Percentiles rank a stretch among this genome's conserved stretches.
These are phyloP conservation scores for Rhingia campestris DNA, from an alignment of 2,888 invertebrate genomes.

Conservation along the genomic window DNA sequence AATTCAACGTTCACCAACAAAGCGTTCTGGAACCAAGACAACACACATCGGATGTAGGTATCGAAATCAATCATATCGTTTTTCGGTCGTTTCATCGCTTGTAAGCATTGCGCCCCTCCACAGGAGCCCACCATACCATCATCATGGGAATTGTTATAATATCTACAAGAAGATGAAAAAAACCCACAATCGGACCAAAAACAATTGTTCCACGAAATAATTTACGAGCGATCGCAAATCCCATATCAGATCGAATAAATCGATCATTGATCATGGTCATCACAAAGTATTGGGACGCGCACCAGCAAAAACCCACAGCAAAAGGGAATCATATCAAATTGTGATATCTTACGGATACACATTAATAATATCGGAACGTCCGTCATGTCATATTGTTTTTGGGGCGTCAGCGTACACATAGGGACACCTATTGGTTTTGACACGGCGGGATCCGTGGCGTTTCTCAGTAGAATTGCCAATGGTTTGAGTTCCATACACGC, in stretches of 20 bases:
- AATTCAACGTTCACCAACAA: constrained; percentile 21
- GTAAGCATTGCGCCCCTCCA: constrained; percentile 3
- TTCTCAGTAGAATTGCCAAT: constrained; percentile 40
- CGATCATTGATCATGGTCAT: constrained; percentile 72
- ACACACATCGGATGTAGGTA: constrained; percentile 28
- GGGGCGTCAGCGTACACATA: constrained; percentile 55
- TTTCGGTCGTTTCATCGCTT: constrained; percentile 62
- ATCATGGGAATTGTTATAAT: constrained; percentile 67
- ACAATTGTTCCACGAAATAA: constrained; percentile 72
- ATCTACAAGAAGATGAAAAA: constrained; percentile 33
- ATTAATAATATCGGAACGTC: constrained; percentile 63
- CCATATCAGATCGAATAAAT: constrained; percentile 73
- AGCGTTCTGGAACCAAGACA: constrained; percentile 2
- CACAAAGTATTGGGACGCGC: constrained; percentile 30
- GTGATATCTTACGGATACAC: constrained; percentile 65
- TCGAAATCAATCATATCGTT: constrained; percentile 70
- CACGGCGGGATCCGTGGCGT: constrained; percentile 62
- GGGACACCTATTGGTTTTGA: constrained; percentile 61
- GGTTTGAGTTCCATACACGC: constrained; percentile 1
- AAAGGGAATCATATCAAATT: constrained; percentile 63
- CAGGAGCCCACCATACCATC: constrained; percentile 47
- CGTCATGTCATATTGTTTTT: constrained; percentile 39
- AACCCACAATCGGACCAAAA: constrained; percentile 39
- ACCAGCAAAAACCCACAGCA: constrained; percentile 10
- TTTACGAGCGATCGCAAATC: constrained; percentile 74